A percentile compares a stretch with the other conserved stretches of the same genome.
Evolutionary conservation across 2,113 vertebrate genomes (phyloP).

Genomic region (Pomatostomus ruficeps): DNA sequence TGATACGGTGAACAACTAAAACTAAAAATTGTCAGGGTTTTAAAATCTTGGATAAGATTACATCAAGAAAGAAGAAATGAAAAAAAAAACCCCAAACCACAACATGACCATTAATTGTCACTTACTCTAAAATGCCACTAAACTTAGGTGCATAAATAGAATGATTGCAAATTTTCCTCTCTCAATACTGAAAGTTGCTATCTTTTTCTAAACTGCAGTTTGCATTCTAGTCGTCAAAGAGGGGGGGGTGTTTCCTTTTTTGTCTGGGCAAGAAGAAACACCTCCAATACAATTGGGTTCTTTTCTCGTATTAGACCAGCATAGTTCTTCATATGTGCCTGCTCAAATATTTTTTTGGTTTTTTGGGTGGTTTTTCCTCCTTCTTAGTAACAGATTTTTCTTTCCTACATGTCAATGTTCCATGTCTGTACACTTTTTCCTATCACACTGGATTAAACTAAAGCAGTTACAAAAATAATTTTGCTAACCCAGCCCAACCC

Average conservation of each 20-base stretch:
- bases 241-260: rapidly evolving
- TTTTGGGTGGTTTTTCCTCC: background rate
- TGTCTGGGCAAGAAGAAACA: background rate
- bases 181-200: background rate
- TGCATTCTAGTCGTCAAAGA: background rate
- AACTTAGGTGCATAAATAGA: background rate
- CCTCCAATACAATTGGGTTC: rapidly evolving
- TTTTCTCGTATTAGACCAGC: background rate
- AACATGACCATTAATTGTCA: background rate
- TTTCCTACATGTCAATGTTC: background rate
- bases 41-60: background rate
- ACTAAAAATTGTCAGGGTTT: background rate
- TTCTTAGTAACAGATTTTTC: background rate
- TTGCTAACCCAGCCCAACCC: background rate
- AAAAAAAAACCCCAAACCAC: background rate
- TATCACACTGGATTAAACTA: background rate
- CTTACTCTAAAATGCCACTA: background rate
- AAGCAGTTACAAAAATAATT: background rate
- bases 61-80: background rate
- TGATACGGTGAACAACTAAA: background rate
- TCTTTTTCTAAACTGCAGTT: background rate
- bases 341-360: background rate
- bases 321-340: background rate
- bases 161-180: background rate
- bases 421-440: background rate